Evolutionary conservation across 1,140 invertebrate species (phyloP).

Genomic region (Temnothorax curvispinosus): DNA sequence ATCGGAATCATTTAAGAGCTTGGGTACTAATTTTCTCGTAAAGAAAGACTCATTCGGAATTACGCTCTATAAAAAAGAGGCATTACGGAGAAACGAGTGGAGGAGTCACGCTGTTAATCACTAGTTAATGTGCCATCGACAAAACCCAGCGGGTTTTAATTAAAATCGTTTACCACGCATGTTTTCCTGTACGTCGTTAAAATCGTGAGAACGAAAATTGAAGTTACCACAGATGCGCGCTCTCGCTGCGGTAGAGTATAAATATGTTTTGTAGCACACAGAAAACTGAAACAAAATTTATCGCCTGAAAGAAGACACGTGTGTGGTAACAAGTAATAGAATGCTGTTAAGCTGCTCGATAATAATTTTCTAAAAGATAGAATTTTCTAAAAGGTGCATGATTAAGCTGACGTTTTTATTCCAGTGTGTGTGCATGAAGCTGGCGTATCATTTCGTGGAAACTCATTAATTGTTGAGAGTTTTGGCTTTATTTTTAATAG

Average conservation of each 20-base stretch:
- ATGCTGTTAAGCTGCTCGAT: background rate
- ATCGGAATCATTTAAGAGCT: constrained; percentile 38
- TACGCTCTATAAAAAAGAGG: constrained; percentile 26
- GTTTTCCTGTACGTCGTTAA: constrained; percentile 49
- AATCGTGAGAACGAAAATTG: constrained; percentile 70
- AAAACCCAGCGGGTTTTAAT: constrained; percentile 71
- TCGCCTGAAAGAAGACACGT: background rate
- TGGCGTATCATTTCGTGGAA: too few species aligned
- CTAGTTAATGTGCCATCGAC: constrained; percentile 50
- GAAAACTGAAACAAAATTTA: constrained; percentile 46
- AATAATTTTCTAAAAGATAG: background rate
- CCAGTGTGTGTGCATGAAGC: too few species aligned
- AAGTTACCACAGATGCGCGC: constrained; percentile 8
- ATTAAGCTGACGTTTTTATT: constrained; percentile 11
- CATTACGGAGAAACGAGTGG: constrained; percentile 33
- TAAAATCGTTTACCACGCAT: constrained; percentile 59
- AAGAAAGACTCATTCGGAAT: constrained; percentile 50
- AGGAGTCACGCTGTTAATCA: constrained; percentile 45
- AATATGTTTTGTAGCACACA: background rate
- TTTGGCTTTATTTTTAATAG: too few species aligned
- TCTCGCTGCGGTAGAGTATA: background rate
- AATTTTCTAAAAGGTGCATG: too few species aligned
- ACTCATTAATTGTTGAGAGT: too few species aligned
- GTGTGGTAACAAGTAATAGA: background rate
- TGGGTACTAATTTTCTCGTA: constrained; percentile 32